A percentile compares a stretch with the other conserved stretches of the same genome.
phyloP scores from a whole-genome alignment of 2,888 invertebrate species.

The Ctena decussata region DNA sequence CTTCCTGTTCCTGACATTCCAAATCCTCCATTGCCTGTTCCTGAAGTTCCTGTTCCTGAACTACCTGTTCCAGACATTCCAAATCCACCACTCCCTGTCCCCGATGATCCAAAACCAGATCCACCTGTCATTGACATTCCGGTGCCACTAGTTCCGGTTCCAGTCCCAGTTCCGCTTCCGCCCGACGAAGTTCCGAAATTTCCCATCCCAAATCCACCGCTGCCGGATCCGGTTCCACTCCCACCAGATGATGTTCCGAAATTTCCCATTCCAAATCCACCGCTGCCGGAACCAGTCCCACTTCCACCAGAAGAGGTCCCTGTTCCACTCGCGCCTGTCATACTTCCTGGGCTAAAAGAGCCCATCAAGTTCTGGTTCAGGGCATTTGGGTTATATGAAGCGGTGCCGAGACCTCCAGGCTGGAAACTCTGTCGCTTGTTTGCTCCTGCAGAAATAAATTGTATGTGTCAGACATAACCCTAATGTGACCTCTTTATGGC shows the following conservation, averaged over 20 bases:
- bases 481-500: no score
- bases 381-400: constrained; percentile 37
- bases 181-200: constrained; percentile 19
- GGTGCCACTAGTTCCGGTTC: not conserved
- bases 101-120: not conserved
- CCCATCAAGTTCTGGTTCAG: constrained; percentile 44
- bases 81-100: not conserved
- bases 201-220: constrained; percentile 17
- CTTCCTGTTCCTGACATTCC: not conserved
- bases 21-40: not conserved
- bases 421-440: constrained; percentile 29
- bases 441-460: constrained; percentile 12
- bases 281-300: not conserved
- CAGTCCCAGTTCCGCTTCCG: constrained; percentile 28
- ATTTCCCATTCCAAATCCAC: not conserved
- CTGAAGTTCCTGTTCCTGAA: not conserved
- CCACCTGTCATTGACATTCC: not conserved
- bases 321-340: constrained; percentile 19
- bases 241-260: constrained; percentile 16
- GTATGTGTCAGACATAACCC: no score
- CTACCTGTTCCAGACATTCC: not conserved
- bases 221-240: not conserved
- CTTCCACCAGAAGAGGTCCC: constrained; percentile 2
- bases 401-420: constrained; percentile 35
- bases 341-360: constrained; percentile 22